Base-by-base conservation (phyloP, 2,888 invertebrate genomes). In the Chloroclysta siterata region DNA sequence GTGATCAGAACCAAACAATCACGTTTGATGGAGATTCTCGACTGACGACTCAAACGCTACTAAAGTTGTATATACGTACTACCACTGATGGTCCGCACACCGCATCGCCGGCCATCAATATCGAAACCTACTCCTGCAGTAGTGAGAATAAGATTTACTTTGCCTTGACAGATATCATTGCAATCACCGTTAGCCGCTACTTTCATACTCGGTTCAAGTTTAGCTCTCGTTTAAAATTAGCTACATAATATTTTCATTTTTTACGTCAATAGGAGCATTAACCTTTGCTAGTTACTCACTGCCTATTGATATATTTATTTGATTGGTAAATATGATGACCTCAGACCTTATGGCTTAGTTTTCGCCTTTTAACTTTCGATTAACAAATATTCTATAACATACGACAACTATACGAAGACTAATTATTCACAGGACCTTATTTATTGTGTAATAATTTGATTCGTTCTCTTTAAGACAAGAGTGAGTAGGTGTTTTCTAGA, bases 61-160 rank as follows among this genome's bases (percentile, higher is more conserved):
- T 66, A 71, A 72, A 69, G 67, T 70, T 68, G 73, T 70, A 69
- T 73, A 72, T 73, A 73, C 72, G 66, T 68, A 59, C 68, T 53
- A 53, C 54, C 58, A 46, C 50, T 64, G 60, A 65, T 62, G 63
- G 63, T 65, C 65, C 52, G 59, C 60, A 63, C 61, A 65, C 64
- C 69, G 65, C 70, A 60, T 63, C 63, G 48, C 44, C 53, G 61
- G 7, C 44, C 29, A 47, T 59, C 51, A 39, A 56, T 41, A 51
- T 39, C 36, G 28, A 54, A 54, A 52, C 46, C n/a, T 14, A 56
- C 39, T 60, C 64, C 48, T 72, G 67, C 64, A 8, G 0, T 6
- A 2, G 2, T 3, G 22, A 13, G 0, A 0, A 39, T 67, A 70
- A 53, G 64, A 66, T 56, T 39, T 8, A 60, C 10, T 69, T 68